Conservation (phyloP, 1,140 invertebrate species). For the Psilanteris sp. region DNA sequence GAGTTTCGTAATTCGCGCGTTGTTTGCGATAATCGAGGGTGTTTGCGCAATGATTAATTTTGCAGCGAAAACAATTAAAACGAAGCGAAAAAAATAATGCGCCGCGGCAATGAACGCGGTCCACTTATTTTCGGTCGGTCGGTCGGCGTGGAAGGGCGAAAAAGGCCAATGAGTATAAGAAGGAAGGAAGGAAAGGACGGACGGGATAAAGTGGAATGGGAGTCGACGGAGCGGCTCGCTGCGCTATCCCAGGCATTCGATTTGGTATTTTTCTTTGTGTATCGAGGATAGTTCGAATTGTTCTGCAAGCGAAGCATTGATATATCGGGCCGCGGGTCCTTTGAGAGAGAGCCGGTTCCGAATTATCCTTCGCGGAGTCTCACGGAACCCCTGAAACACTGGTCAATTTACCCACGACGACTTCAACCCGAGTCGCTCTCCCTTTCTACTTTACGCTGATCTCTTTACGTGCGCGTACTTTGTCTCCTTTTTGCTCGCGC, state of each 20-base stretch:
- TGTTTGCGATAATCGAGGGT: no score
- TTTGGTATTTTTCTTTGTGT: slow-evolving; percentile 81
- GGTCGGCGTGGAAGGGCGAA: background rate
- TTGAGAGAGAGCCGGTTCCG: slow-evolving; percentile 76
- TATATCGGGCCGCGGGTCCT: slow-evolving; percentile 80
- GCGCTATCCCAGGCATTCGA: slow-evolving; percentile 79
- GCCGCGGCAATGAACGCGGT: slow-evolving; percentile 25
- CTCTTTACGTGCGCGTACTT: slow-evolving; percentile 46
- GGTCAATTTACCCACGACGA: slow-evolving; percentile 70
- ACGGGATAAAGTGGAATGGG: slow-evolving; percentile 51
- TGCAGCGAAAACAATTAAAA: no score
- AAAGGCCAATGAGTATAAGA: slow-evolving; percentile 17
- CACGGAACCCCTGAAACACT: slow-evolving; percentile 69
- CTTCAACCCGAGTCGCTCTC: slow-evolving; percentile 58
- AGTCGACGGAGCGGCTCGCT: slow-evolving; percentile 59
- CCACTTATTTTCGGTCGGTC: slow-evolving; percentile 38
- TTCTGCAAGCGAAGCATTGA: slow-evolving; percentile 80
- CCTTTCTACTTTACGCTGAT: slow-evolving; percentile 48
- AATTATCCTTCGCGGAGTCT: slow-evolving; percentile 77
- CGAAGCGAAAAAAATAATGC: background rate
- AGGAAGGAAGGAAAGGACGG: slow-evolving; percentile 53
- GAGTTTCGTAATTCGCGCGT: no score
- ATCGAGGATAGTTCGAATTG: slow-evolving; percentile 80
- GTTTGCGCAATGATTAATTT: no score
- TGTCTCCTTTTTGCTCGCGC: slow-evolving; percentile 10